Evolutionary conservation across 2,888 invertebrate species (phyloP).

Genomic region (Pimpla rufipes): DNA sequence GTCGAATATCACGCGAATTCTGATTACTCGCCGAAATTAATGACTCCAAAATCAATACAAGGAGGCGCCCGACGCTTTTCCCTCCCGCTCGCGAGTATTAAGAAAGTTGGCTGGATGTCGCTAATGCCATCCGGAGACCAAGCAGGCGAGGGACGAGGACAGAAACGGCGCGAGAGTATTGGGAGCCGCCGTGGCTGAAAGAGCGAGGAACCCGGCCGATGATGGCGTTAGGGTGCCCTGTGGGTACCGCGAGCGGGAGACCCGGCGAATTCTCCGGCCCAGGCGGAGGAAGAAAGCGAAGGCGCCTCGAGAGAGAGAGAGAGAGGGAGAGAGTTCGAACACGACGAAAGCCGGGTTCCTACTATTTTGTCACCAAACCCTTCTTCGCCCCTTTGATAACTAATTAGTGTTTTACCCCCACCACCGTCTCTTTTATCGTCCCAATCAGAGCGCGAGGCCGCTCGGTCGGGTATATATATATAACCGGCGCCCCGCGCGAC

Average conservation of each 20-base stretch:
- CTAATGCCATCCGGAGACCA: constrained; percentile 47
- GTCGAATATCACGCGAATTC: constrained; percentile 77
- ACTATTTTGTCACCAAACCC: constrained; percentile 85
- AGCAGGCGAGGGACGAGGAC: constrained; percentile 61
- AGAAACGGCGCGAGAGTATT: constrained; percentile 6
- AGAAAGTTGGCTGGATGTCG: constrained; percentile 73
- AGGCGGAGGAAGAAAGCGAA: constrained; percentile 23
- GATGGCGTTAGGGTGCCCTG: constrained; percentile 31
- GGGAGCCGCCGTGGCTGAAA: constrained; percentile 5
- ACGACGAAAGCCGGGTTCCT: constrained; percentile 63
- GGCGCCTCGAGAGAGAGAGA: no score
- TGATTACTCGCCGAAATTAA: constrained; percentile 85
- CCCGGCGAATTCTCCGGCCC: background rate
- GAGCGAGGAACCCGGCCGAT: constrained; percentile 21
- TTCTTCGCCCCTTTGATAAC: constrained; percentile 87
- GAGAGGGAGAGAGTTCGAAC: constrained; percentile 43
- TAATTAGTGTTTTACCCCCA: constrained; percentile 87
- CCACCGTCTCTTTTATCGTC: constrained; percentile 82
- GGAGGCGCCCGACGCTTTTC: constrained; percentile 57
- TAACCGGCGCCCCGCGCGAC: background rate
- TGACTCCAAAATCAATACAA: constrained; percentile 85
- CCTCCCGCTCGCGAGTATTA: constrained; percentile 77
- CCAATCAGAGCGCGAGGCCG: constrained; percentile 79
- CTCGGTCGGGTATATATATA: no score
- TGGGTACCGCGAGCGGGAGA: constrained; percentile 23